Conservation (phyloP, 1,140 invertebrate genomes). For the Triops longicaudatus region DNA sequence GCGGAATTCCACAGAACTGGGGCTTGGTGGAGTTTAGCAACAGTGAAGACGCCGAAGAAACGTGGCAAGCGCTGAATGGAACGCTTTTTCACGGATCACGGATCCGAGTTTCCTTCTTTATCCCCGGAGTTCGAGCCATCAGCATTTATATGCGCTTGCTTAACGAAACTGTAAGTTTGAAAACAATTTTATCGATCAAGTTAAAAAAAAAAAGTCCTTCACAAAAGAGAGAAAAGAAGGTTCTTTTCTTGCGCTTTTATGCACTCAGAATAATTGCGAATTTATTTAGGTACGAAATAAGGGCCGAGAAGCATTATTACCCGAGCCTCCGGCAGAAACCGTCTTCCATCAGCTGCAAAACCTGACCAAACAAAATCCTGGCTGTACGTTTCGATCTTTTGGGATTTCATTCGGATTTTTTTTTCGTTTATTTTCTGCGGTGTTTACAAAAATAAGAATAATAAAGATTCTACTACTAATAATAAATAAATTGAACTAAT, state of each 20-base stretch:
- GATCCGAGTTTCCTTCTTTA: conserved; percentile 48
- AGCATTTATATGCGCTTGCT: conserved; percentile 47
- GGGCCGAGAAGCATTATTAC: conserved; percentile 41
- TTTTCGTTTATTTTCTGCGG: neutral
- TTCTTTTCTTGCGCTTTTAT: conserved; percentile 14
- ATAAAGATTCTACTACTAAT: too few relatives aligned
- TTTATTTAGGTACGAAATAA: conserved; percentile 36
- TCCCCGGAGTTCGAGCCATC: conserved; percentile 49
- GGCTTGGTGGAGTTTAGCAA: conserved; percentile 48
- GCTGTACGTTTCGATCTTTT: conserved; percentile 41
- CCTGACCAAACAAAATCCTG: conserved; percentile 45
- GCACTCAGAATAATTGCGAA: conserved; percentile 15
- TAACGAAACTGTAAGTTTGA: conserved; percentile 39
- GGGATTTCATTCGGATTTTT: neutral
- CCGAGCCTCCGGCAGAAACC: conserved; percentile 43
- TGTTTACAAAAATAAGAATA: too few relatives aligned
- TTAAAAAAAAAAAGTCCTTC: too few relatives aligned
- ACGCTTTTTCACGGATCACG: conserved; percentile 40
- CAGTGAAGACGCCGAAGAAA: conserved; percentile 46
- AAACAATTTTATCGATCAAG: neutral
- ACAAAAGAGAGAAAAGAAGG: neutral
- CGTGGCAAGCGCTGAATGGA: conserved; percentile 41
- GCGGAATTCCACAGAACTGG: conserved; percentile 49
- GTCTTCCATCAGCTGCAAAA: conserved; percentile 44
- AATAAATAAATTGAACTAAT: too few relatives aligned